Conservation (phyloP, 2,113 vertebrate species). For the Solea solea region DNA sequence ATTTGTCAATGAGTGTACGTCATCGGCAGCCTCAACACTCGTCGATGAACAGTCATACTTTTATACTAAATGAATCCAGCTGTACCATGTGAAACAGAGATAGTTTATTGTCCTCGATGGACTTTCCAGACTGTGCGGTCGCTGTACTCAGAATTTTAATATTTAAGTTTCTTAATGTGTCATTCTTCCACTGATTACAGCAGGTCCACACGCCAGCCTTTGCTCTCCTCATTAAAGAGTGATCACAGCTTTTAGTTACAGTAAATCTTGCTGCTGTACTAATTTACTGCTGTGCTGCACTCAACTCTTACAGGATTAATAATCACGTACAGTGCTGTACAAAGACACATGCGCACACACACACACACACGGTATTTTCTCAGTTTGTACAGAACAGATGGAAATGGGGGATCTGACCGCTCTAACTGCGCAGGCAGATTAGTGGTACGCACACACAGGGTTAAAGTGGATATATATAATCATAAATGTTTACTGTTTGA, state of each 20-base stretch:
- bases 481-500: slow-evolving; percentile 41
- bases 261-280: slow-evolving; percentile 35
- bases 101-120: too few species aligned
- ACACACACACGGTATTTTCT: slow-evolving; percentile 27
- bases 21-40: slow-evolving; percentile 1
- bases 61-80: too few species aligned
- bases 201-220: slow-evolving; percentile 10
- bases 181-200: not conserved
- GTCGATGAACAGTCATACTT: not conserved
- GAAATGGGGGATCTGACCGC: slow-evolving; percentile 63
- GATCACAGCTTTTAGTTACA: slow-evolving; percentile 22
- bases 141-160: not conserved
- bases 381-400: slow-evolving; percentile 63
- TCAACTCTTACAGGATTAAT: slow-evolving; percentile 51
- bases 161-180: not conserved
- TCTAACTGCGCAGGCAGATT: slow-evolving; percentile 58
- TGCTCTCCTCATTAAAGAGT: slow-evolving; percentile 8
- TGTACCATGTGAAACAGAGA: too few species aligned
- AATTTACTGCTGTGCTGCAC: slow-evolving; percentile 29
- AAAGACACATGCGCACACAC: slow-evolving; percentile 11
- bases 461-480: slow-evolving; percentile 46
- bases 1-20: slow-evolving; percentile 42
- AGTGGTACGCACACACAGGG: not conserved
- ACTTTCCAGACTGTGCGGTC: too few species aligned
- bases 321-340: slow-evolving; percentile 17